Evolutionary conservation across 1,140 invertebrate genomes (phyloP), one percentile per base, ranked within the genome.

Genomic region (Gonatopus flavifemur): DNA sequence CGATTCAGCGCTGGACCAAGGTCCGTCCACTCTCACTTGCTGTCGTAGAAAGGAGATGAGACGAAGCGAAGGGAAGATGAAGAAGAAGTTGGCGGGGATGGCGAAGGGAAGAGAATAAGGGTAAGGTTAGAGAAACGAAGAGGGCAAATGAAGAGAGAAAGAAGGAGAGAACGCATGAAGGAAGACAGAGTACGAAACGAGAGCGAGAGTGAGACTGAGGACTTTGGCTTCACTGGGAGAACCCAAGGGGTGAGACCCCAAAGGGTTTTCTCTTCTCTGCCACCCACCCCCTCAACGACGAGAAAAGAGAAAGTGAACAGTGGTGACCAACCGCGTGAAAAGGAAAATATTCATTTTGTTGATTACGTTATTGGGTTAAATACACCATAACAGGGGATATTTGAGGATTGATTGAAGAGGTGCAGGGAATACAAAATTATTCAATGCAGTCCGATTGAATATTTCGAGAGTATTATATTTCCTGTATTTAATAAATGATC

Each of bases 1-100:
- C 70, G 72, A 72, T 73, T 70, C 68, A 73, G 70, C 51, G 65
- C 70, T 72, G 69, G 72, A 74, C 72, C 69, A 71, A 72, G 69
- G 72, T 74, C 66, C 66, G 66, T 68, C 72, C 72, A 73, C 69
- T 74, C 69, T 70, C 69, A 71, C 72, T 74, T 69, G 58, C 59
- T 37, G 40, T 35, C 30, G 22, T n/a, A n/a, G n/a, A n/a, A n/a
- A n/a, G n/a, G n/a, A n/a, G n/a, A n/a, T n/a, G n/a, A n/a, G n/a
- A n/a, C n/a, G n/a, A n/a, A n/a, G n/a, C n/a, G n/a, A n/a, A n/a
- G n/a, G n/a, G n/a, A 18, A 45, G 54, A 53, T 49, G 53, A 56
- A 59, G 62, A 58, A 54, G 57, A 55, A 59, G 46, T 53, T 55
- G 25, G 31, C 42, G 45, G 38, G 45, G 47, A 41, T 40, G 52